Base-by-base conservation (phyloP, 2,888 invertebrate species). In the Sylvicola cinctus region DNA sequence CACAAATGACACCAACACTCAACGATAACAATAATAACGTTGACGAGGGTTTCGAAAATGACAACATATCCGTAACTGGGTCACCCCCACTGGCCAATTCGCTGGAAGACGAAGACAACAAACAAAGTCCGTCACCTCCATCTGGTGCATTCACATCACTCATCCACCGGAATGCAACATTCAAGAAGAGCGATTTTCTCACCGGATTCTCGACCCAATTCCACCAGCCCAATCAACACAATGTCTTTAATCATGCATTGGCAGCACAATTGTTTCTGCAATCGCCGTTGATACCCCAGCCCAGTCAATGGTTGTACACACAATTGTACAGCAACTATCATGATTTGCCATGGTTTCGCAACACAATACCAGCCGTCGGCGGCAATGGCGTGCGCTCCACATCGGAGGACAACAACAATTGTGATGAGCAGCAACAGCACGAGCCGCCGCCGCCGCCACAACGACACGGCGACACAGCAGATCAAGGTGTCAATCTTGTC, bases 271-370 rank as follows among this genome's bases (percentile, higher is more conserved):
- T 79, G 33, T 78, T 79, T 48, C 61, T 79, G 26, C 78, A 79
- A 48, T 69, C 76, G 4, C 78, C 78, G 0, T 58, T 79, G 11
- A 54, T 79, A 39, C 79, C 78, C 2, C 75, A 77, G 2, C 77
- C 77, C 5, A 74, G 74, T 26, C 78, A 78, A 39, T 79, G 78
- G 79, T 54, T 79, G 4, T 79, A 79, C 47, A 75, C 76, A 0
- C 79, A 79, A 46, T 59, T 80, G 2, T 79, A 79, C 48, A 73
- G 73, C 20, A 68, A 66, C 37, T 61, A 60, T 34, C 70, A 71
- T 43, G 75, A 75, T 39, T 70, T 74, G 61, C 60, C 63, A 3
- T 76, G 76, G 76, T 61, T 77, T 48, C 60, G 65, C 20, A 54
- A 62, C 32, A 53, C 62, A 14, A 45, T 51, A 16, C 44, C 49